A percentile compares a stretch with the other conserved stretches of the same genome.
Conservation (phyloP, 2,797 vertebrate genomes). For the Geotrypetes seraphini region DNA sequence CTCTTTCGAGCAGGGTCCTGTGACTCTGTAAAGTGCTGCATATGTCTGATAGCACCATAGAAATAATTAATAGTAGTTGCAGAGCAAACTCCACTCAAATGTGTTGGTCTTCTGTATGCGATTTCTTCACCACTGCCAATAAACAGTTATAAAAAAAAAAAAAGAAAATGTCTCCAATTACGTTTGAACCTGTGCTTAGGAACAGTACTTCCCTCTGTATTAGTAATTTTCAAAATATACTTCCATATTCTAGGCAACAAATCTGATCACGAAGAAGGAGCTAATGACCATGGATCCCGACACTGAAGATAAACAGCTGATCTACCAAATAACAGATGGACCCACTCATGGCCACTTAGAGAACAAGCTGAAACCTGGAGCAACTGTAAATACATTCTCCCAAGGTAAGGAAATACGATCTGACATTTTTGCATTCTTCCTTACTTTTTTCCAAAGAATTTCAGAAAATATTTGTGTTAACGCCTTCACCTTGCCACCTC, state of each 20-base stretch:
- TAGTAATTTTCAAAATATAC: conserved; percentile 5
- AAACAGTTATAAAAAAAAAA: too few species aligned
- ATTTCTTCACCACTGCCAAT: too few species aligned
- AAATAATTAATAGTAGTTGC: too few species aligned
- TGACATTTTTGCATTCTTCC: too few species aligned
- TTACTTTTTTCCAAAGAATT: too few species aligned
- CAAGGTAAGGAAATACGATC: conserved; percentile 69
- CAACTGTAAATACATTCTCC: conserved; percentile 60
- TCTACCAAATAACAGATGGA: conserved; percentile 70
- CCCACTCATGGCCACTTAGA: conserved; percentile 80
- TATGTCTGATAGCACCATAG: too few species aligned
- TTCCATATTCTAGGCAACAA: conserved; percentile 74
- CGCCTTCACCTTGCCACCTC: neutral
- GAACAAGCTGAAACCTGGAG: conserved; percentile 72
- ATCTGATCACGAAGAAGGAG: conserved; percentile 90
- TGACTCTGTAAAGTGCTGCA: too few species aligned
- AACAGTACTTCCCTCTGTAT: neutral
- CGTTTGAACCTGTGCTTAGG: neutral
- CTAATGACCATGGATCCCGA: conserved; percentile 84
- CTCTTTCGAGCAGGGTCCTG: too few species aligned
- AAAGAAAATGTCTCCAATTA: too few species aligned
- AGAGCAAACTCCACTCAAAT: too few species aligned
- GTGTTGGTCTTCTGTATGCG: too few species aligned
- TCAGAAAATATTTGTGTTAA: neutral
- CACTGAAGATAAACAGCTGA: conserved; percentile 77